A percentile compares a stretch with the other conserved stretches of the same genome.
Evolutionary conservation across 2,888 invertebrate genomes (phyloP).

Genomic region (Troides oblongomaculatus): DNA sequence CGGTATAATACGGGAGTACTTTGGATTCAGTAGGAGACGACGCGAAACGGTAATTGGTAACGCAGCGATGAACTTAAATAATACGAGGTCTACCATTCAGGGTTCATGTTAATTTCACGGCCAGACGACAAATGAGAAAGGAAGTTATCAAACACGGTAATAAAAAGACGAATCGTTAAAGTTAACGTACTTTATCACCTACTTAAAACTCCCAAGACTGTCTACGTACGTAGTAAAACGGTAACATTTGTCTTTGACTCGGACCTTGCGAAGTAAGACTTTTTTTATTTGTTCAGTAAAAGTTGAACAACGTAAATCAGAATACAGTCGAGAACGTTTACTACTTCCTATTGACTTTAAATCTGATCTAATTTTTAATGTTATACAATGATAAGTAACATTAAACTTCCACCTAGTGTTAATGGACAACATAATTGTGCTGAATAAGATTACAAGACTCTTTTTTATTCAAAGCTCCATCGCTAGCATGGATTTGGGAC

Average conservation of each 20-base stretch:
- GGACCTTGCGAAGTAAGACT: neutral
- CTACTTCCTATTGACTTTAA: no score
- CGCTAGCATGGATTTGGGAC: no score
- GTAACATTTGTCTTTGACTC: neutral
- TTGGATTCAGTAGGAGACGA: slow-evolving; percentile 12
- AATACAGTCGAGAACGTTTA: no score
- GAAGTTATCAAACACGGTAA: slow-evolving; percentile 14
- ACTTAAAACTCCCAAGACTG: slow-evolving; percentile 6
- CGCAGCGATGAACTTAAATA: slow-evolving; percentile 20
- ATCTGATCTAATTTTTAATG: neutral
- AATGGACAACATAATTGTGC: no score
- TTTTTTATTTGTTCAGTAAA: neutral
- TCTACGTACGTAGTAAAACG: slow-evolving; percentile 16
- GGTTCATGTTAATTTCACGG: slow-evolving; percentile 17
- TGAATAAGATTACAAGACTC: no score
- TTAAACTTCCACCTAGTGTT: no score
- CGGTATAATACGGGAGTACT: slow-evolving; percentile 1
- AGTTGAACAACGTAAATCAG: neutral
- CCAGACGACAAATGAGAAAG: slow-evolving; percentile 23
- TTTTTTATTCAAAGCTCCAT: no score
- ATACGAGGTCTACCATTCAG: neutral
- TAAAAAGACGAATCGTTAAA: slow-evolving; percentile 6
- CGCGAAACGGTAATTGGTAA: slow-evolving; percentile 26
- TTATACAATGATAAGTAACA: no score
- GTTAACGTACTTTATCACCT: slow-evolving; percentile 11